These are phyloP conservation scores for Hirudo medicinalis DNA, from an alignment of 1,140 invertebrate species.

Conservation along the genomic window DNA sequence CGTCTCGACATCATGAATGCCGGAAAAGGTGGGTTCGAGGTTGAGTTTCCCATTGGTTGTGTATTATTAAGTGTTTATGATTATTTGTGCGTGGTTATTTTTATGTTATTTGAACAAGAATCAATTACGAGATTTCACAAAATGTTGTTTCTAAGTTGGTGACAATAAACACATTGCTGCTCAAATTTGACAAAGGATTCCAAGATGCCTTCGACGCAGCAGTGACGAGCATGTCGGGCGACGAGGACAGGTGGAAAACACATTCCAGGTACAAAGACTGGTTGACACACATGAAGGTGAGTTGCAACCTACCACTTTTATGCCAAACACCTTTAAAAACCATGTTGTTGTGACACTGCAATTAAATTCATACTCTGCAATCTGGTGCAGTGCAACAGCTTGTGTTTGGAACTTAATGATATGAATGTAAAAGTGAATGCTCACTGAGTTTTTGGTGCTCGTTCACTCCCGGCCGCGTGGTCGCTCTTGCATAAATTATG, in stretches of 20 bases:
- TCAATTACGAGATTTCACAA: no score
- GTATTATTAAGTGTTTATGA: no score
- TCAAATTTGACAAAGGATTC: slow-evolving; percentile 49
- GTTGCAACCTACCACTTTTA: slow-evolving; percentile 5
- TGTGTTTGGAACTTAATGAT: no score
- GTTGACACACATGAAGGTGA: slow-evolving; percentile 48
- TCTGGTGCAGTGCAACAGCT: no score
- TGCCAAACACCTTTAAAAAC: no score
- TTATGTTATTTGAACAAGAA: no score
- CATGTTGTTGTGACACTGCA: no score
- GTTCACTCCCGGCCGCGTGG: not conserved
- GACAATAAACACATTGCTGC: not conserved
- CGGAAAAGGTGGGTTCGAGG: slow-evolving; percentile 39
- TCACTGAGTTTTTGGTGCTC: no score
- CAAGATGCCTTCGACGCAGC: slow-evolving; percentile 89
- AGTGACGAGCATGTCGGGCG: slow-evolving; percentile 50
- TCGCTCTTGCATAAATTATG: slow-evolving; percentile 10
- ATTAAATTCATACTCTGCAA: no score
- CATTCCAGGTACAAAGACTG: slow-evolving; percentile 67
- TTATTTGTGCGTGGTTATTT: no score
- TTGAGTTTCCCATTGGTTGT: no score
- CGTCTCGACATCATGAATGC: slow-evolving; percentile 73
- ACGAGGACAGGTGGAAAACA: slow-evolving; percentile 64
- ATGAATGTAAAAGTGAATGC: no score
- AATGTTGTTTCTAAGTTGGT: not conserved